Conservation (phyloP, 37 sponge, comb jelly and placozoan species). For the Ephydatia muelleri region DNA sequence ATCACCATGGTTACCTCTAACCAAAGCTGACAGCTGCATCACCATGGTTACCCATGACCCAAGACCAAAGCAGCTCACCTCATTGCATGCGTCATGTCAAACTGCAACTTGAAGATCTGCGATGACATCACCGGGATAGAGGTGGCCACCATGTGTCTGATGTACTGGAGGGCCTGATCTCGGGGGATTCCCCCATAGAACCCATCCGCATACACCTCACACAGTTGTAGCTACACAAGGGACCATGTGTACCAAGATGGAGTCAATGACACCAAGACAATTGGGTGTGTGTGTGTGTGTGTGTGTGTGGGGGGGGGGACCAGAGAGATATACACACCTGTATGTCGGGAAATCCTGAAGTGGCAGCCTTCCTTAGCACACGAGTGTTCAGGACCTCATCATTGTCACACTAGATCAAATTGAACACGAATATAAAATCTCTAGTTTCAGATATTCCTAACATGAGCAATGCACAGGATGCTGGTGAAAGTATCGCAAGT, state of each 20-base stretch:
- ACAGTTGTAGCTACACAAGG: conserved; percentile 57
- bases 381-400: background rate
- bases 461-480: too few species aligned
- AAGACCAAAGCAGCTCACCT: conserved; percentile 28
- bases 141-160: conserved; percentile 33
- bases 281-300: too few species aligned
- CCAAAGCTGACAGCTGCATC: background rate
- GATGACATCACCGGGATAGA: conserved; percentile 12
- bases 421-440: too few species aligned
- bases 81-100: conserved; percentile 27
- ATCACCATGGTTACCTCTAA: background rate
- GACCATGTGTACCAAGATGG: background rate
- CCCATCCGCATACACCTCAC: conserved; percentile 56
- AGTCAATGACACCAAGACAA: background rate
- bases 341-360: background rate
- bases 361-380: background rate
- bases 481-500: too few species aligned
- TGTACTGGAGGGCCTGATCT: conserved; percentile 30
- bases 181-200: conserved; percentile 55
- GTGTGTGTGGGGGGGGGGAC: background rate
- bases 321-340: background rate
- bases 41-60: background rate
- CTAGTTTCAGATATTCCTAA: too few species aligned
- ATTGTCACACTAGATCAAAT: background rate
- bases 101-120: conserved; percentile 38